These are phyloP conservation scores for Atlantisia rogersi DNA, from an alignment of 2,113 vertebrate species.

Conservation along the genomic window DNA sequence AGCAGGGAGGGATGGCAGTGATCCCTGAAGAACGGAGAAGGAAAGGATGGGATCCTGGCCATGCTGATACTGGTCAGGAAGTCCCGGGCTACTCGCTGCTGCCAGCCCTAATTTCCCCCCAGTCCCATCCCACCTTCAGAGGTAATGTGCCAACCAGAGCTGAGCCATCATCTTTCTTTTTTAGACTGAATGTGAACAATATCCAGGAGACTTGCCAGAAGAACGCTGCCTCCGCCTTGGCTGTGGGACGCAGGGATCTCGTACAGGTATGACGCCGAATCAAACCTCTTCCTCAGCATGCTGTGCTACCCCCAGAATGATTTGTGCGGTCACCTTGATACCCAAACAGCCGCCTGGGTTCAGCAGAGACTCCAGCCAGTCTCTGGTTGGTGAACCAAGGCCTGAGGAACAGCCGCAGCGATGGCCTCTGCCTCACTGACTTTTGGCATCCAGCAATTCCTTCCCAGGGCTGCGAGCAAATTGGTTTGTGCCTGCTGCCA, in stretches of 20 bases:
- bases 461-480: not conserved
- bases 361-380: not conserved
- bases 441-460: not conserved
- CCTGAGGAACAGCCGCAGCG: not conserved
- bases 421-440: not conserved
- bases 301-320: not conserved
- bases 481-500: not conserved
- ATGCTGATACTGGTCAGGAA: not conserved
- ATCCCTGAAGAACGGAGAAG: not conserved
- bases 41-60: not conserved
- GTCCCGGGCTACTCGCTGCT: not conserved
- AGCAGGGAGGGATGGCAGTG: not conserved
- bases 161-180: not conserved
- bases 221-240: constrained; percentile 88
- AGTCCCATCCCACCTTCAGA: fast-evolving
- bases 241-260: constrained; percentile 90
- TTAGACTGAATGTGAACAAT: constrained; percentile 90
- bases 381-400: not conserved
- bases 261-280: constrained; percentile 82
- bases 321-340: not conserved
- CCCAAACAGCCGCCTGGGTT: not conserved
- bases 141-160: not conserved
- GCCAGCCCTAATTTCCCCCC: not conserved
- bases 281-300: not conserved
- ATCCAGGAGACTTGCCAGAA: constrained; percentile 97